These are phyloP conservation scores for Silurus aristotelis DNA, from an alignment of 2,797 vertebrate species.

Conservation along the genomic window DNA sequence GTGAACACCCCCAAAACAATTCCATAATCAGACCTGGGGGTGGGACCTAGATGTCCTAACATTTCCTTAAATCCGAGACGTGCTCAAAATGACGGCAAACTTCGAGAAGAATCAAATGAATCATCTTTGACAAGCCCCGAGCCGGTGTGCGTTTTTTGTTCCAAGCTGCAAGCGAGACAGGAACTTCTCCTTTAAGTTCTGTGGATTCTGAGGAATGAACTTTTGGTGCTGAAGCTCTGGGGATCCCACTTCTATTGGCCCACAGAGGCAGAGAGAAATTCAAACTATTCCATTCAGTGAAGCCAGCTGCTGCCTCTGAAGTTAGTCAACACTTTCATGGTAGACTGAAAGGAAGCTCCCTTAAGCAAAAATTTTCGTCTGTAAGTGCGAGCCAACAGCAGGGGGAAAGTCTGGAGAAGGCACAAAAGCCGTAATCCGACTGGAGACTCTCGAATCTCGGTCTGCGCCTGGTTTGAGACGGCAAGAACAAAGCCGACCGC, in stretches of 20 bases:
- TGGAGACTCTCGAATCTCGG: background rate
- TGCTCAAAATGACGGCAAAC: background rate
- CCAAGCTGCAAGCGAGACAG: conserved; percentile 24
- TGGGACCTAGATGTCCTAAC: background rate
- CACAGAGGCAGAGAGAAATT: conserved; percentile 59
- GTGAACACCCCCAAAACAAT: background rate
- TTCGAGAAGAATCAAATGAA: background rate
- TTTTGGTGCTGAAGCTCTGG: conserved; percentile 48
- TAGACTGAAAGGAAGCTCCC: conserved; percentile 38
- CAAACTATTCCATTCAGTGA: conserved; percentile 67
- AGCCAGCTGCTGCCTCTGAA: conserved; percentile 65
- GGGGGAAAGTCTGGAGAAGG: conserved; percentile 9
- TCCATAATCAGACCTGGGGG: background rate
- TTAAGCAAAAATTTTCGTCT: conserved; percentile 26
- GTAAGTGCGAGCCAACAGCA: conserved; percentile 22
- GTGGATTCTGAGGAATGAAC: conserved; percentile 42
- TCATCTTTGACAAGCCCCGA: background rate
- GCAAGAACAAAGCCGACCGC: conserved; percentile 15
- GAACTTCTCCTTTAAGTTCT: conserved; percentile 33
- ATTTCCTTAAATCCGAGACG: background rate
- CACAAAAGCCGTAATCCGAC: conserved; percentile 10
- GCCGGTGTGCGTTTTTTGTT: conserved; percentile 3
- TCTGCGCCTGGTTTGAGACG: background rate
- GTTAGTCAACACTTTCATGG: conserved; percentile 44
- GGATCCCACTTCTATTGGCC: conserved; percentile 45